Evolutionary conservation across 1,140 invertebrate genomes (phyloP).

Genomic region (Scylla paramamosain): DNA sequence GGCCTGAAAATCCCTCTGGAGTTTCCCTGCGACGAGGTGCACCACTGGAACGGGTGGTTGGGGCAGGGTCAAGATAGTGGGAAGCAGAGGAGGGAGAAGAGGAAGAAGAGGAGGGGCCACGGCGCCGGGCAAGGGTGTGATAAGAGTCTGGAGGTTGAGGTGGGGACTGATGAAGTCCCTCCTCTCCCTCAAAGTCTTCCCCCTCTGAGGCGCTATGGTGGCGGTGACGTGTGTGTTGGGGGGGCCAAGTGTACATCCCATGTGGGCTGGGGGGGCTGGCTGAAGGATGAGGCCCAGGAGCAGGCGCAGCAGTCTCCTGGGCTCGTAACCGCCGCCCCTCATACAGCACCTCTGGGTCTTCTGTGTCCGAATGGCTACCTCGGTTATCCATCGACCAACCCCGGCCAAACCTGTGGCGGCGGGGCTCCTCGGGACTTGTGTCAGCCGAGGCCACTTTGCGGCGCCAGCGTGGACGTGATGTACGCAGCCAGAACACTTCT

Average conservation of each 20-base stretch:
- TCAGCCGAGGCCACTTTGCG: constrained; percentile 77
- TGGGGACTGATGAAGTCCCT: background rate
- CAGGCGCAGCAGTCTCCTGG: constrained; percentile 40
- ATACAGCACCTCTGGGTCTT: constrained; percentile 74
- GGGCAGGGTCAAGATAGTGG: background rate
- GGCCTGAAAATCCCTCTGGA: background rate
- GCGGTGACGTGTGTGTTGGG: constrained; percentile 74
- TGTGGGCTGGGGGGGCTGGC: constrained; percentile 76
- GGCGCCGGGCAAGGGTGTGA: constrained; percentile 58
- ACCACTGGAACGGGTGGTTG: background rate
- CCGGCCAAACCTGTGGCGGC: constrained; percentile 71
- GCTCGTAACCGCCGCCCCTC: constrained; percentile 30
- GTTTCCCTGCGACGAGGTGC: background rate
- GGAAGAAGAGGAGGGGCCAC: constrained; percentile 14
- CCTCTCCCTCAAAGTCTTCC: constrained; percentile 60
- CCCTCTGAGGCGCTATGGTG: constrained; percentile 71
- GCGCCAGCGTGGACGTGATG: constrained; percentile 75
- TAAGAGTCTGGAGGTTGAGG: constrained; percentile 34
- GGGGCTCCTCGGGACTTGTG: constrained; percentile 76
- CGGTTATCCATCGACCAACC: constrained; percentile 74
- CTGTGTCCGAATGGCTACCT: constrained; percentile 72
- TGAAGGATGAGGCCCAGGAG: constrained; percentile 25
- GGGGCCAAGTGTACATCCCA: constrained; percentile 77
- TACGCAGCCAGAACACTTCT: constrained; percentile 75
- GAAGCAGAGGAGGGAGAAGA: background rate